Evolutionary conservation across 2,113 vertebrate species (phyloP).

Genomic region (Callospermophilus lateralis): DNA sequence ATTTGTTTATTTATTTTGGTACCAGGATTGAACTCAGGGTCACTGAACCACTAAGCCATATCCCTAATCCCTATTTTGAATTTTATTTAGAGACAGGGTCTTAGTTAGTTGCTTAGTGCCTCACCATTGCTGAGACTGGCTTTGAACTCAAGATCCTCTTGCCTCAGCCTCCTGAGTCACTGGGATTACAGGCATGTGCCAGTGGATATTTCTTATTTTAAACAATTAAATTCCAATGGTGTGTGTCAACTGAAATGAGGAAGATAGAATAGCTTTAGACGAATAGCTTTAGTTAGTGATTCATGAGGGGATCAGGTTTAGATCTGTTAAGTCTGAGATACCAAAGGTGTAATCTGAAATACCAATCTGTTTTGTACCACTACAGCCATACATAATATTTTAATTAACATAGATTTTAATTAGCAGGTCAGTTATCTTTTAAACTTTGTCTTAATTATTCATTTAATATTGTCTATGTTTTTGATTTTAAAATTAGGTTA

Average conservation of each 20-base stretch:
- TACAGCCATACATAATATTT: not conserved
- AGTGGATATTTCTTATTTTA: not conserved
- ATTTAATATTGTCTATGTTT: not conserved
- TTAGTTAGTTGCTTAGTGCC: too few relatives aligned
- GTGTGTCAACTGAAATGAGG: not conserved
- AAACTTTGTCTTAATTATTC: slow-evolving; percentile 23
- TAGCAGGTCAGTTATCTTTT: not conserved
- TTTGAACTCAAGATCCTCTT: too few relatives aligned
- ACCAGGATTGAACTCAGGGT: too few relatives aligned
- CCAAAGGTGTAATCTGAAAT: not conserved
- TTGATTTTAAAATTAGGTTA: slow-evolving; percentile 39
- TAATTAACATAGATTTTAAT: not conserved
- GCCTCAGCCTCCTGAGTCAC: too few relatives aligned
- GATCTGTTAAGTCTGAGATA: not conserved
- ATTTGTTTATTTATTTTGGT: not conserved
- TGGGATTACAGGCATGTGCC: too few relatives aligned
- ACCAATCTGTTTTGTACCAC: not conserved
- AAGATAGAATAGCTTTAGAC: not conserved
- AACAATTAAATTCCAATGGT: not conserved
- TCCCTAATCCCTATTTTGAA: too few relatives aligned
- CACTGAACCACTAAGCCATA: too few relatives aligned
- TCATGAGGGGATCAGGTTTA: not conserved
- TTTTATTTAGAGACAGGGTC: too few relatives aligned
- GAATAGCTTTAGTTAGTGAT: too few relatives aligned
- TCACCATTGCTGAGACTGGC: too few relatives aligned